Evolutionary conservation across 2,888 invertebrate genomes (phyloP).

Genomic region (Chaetoderma sp.): DNA sequence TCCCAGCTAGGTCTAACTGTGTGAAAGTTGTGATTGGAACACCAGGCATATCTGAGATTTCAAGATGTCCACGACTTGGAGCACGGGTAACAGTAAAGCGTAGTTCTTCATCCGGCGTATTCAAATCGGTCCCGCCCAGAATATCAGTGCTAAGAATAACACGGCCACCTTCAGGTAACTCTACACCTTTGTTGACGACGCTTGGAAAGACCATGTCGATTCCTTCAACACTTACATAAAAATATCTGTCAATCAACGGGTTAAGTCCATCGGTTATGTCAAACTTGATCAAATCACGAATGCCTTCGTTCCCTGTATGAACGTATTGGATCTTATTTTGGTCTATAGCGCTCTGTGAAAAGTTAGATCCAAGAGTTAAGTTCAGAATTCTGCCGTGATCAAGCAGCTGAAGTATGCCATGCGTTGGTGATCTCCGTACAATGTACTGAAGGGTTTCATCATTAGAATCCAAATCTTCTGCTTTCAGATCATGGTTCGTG

Average conservation of each 20-base stretch:
- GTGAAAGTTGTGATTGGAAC: constrained; percentile 63
- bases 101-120: constrained; percentile 62
- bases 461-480: constrained; percentile 65
- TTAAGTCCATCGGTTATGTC: constrained; percentile 69
- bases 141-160: constrained; percentile 64
- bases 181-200: constrained; percentile 63
- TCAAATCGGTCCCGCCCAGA: constrained; percentile 63
- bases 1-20: constrained; percentile 66
- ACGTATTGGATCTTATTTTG: constrained; percentile 56
- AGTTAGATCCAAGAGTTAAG: constrained; percentile 62
- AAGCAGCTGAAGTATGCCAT: constrained; percentile 57
- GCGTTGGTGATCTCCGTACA: constrained; percentile 58
- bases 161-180: constrained; percentile 64
- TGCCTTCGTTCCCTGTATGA: constrained; percentile 62
- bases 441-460: constrained; percentile 62
- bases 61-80: constrained; percentile 64
- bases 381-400: constrained; percentile 44
- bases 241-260: constrained; percentile 64
- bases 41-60: constrained; percentile 56
- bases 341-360: constrained; percentile 67
- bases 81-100: constrained; percentile 64
- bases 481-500: constrained; percentile 58
- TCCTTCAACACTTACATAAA: constrained; percentile 66
- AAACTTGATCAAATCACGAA: constrained; percentile 67
- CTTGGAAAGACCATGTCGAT: constrained; percentile 63